Base-by-base conservation (phyloP, 2,113 vertebrate genomes). In the Benitochromis conjunctus region DNA sequence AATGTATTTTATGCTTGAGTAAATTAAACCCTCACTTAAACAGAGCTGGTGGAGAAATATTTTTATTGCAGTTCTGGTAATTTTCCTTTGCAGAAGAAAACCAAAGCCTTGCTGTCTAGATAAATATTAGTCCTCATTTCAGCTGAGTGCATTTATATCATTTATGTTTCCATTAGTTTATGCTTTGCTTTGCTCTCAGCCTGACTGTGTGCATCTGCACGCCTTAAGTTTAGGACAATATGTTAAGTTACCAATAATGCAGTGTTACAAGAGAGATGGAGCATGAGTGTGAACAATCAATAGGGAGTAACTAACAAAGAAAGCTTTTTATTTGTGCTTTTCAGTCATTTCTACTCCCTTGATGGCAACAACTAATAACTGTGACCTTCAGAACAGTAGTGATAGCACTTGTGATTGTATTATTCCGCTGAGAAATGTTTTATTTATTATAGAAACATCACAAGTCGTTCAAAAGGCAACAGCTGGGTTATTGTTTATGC, bases 211-310 rank as follows among this genome's bases (percentile, higher is more conserved):
- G 24, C 0, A 74, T 74, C 24, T 74, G 24, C 2, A 6, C 46
- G 48, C 24, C 24, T 48, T 29, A 48, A 74, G 43, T 74, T 48
- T 48, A 29, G 41, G 69, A 74, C 69, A 29, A 24, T 24, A 29
- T 29, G 66, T 51, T 5, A 43, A 18, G 16, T 51, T 8, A 51
- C 48, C 3, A 51, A 18, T 51, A 51, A 18, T 7, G 7, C 69
- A 69, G 38, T 13, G 0, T 0, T 69, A 26, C 38, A 46, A 43
- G n/a, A 43, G 7, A 16, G 1, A 26, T 43, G 16, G n/a, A 69
- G 5, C 21, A 43, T 46, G 64, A 69, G 7, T 14, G 7, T 69
- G 38, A 69, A 24, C 38, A 43, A 9, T 69, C n/a, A 69, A 3
- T 69, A 4, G 36, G 7, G 12, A 24, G n/a, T 26, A 69, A 43